phyloP scores from a whole-genome alignment of 2,888 invertebrate species.

The Thyatira batis region DNA sequence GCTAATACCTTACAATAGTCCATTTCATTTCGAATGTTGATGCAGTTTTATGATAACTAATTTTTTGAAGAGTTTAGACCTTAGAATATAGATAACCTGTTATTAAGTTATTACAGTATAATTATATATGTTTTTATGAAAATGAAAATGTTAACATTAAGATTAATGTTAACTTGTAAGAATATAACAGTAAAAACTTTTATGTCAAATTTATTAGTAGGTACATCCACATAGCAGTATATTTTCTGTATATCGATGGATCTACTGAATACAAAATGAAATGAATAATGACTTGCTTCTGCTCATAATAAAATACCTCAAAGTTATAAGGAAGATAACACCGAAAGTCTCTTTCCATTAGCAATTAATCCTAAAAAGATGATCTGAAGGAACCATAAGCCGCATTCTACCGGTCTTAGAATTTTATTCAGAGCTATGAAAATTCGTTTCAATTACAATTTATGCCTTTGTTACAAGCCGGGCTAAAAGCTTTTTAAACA shows the following conservation, averaged over 20 bases:
- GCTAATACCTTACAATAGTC: slow-evolving; percentile 9
- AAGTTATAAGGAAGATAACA: slow-evolving; percentile 16
- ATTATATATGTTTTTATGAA: no score
- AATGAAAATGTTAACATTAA: no score
- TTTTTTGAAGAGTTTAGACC: no score
- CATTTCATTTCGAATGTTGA: slow-evolving; percentile 8
- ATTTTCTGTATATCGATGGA: no score
- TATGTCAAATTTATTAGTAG: no score
- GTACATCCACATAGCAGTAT: background rate
- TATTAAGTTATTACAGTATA: no score
- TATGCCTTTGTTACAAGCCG: slow-evolving; percentile 3
- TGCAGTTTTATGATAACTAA: slow-evolving; percentile 13
- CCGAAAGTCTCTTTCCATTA: slow-evolving; percentile 43
- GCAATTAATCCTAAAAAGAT: slow-evolving; percentile 46
- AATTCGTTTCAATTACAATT: slow-evolving; percentile 15
- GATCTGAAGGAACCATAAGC: slow-evolving; percentile 31
- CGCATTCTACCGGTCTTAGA: slow-evolving; percentile 37
- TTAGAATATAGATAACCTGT: no score
- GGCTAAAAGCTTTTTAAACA: slow-evolving; percentile 1
- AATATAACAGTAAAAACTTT: no score
- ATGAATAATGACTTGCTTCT: background rate
- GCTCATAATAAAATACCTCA: background rate
- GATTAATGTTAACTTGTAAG: no score
- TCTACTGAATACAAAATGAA: no score
- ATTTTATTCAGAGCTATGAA: slow-evolving; percentile 20